Percentiles rank a stretch among this genome's conserved stretches.
Conservation (phyloP, 2,888 invertebrate genomes). For the Pseudococcus jackbeardsleyi region DNA sequence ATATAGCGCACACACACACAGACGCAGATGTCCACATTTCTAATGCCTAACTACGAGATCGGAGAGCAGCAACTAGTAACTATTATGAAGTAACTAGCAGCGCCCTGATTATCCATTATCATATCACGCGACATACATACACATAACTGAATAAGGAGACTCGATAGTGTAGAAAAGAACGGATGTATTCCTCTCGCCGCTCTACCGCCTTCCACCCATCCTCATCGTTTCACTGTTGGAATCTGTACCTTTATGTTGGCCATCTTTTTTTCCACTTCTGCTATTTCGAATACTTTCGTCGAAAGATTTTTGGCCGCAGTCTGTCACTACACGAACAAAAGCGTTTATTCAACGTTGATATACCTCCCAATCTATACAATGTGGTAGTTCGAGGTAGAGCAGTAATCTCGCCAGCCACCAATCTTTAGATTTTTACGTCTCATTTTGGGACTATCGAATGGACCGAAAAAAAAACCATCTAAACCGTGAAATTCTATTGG, state of each 20-base stretch:
- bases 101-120: conserved; percentile 62
- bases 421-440: background rate
- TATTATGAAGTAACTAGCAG: conserved; percentile 60
- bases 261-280: conserved; percentile 40
- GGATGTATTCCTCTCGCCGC: conserved; percentile 58
- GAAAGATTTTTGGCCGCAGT: conserved; percentile 54
- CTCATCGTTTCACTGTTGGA: conserved; percentile 47
- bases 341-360: conserved; percentile 44
- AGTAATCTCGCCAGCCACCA: background rate
- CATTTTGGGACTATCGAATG: no score
- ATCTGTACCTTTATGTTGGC: conserved; percentile 52
- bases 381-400: background rate
- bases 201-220: conserved; percentile 27
- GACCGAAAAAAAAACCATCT: background rate
- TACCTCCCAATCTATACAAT: background rate
- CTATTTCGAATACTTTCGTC: conserved; percentile 51
- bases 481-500: background rate
- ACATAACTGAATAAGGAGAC: conserved; percentile 54
- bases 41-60: conserved; percentile 49
- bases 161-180: conserved; percentile 61
- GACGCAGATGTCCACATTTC: conserved; percentile 53
- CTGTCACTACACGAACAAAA: conserved; percentile 47
- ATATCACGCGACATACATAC: conserved; percentile 62
- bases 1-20: background rate
- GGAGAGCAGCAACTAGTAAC: conserved; percentile 50